A percentile compares a stretch with the other conserved stretches of the same genome.
Evolutionary conservation across 2,113 vertebrate genomes (phyloP).

Genomic region (Dipodomys spectabilis): DNA sequence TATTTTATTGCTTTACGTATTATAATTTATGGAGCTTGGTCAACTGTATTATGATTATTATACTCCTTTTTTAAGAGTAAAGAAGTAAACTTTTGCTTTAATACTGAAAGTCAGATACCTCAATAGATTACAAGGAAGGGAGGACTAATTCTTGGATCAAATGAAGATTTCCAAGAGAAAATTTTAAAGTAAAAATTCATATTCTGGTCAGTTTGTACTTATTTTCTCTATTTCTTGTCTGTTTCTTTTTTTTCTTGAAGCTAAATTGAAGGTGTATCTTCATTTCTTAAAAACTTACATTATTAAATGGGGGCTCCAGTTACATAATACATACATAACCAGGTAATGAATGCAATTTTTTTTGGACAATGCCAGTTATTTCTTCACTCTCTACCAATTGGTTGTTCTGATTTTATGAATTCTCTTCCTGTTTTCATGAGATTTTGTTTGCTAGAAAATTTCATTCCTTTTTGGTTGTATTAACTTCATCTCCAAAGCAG

Average conservation of each 20-base stretch:
- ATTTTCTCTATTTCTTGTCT: background rate
- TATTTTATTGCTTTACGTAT: slow-evolving; percentile 6
- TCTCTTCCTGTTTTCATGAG: background rate
- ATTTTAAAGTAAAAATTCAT: slow-evolving; percentile 1
- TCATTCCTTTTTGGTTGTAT: background rate
- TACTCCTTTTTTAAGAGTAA: background rate
- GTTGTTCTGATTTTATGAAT: background rate
- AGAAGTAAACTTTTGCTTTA: background rate
- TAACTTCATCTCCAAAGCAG: background rate
- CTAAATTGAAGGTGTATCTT: background rate
- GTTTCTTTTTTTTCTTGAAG: background rate
- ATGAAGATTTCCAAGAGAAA: background rate
- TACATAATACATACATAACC: too few species aligned
- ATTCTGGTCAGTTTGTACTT: slow-evolving; percentile 1
- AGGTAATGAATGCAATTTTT: too few species aligned
- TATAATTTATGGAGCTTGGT: background rate
- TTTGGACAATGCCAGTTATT: too few species aligned
- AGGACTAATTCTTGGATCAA: background rate
- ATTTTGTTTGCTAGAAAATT: background rate
- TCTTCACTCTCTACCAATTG: too few species aligned
- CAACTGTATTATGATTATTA: background rate
- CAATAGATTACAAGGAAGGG: background rate
- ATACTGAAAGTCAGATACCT: background rate
- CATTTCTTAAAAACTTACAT: background rate
- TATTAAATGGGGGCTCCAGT: background rate